Conservation (phyloP, 2,113 vertebrate species). For the Ptilorrhoa leucosticta region DNA sequence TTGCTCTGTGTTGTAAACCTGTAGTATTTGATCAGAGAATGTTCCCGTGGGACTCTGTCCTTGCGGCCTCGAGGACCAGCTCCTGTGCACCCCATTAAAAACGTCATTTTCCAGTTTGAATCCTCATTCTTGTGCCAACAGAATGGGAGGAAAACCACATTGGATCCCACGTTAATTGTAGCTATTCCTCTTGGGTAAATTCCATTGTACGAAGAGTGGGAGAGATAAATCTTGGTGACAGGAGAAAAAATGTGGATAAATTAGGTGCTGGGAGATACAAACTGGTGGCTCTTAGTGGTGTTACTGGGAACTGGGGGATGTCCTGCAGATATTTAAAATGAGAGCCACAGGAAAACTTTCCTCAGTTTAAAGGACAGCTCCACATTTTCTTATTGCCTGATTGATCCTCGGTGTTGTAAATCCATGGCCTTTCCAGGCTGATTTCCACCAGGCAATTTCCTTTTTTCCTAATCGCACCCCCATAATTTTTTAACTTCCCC, state of each 20-base stretch:
- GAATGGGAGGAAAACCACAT: neutral
- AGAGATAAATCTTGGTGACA: neutral
- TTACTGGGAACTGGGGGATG: neutral
- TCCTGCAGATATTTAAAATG: neutral
- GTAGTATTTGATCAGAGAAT: neutral
- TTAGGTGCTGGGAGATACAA: neutral
- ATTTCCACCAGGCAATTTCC: conserved; percentile 36
- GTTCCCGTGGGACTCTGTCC: neutral
- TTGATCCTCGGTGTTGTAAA: neutral
- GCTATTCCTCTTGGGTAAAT: neutral
- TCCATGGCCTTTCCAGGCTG: neutral
- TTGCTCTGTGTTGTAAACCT: neutral
- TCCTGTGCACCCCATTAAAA: neutral
- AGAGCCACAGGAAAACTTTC: neutral
- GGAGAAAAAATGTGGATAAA: neutral
- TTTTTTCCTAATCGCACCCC: neutral
- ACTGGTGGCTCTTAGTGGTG: neutral
- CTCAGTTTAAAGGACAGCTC: neutral
- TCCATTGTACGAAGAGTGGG: neutral
- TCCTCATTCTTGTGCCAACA: neutral
- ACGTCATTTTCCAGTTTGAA: neutral
- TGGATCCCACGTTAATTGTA: neutral
- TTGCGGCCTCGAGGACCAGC: neutral
- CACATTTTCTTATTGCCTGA: neutral
- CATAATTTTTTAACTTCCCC: neutral